Conservation (phyloP, 2,797 vertebrate species). For the Epinephelus awoara region DNA sequence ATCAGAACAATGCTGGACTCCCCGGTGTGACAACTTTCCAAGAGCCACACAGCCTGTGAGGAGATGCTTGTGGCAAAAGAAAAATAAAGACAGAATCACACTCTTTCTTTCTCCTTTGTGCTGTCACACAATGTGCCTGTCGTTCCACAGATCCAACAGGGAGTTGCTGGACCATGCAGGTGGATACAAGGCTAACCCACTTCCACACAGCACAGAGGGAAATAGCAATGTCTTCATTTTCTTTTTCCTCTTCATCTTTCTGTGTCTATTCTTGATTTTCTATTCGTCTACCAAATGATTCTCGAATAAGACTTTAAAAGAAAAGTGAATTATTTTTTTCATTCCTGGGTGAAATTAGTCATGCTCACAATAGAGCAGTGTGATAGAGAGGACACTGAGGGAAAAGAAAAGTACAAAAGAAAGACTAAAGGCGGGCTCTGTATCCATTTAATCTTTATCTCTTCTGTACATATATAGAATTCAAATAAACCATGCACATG, state of each 20-base stretch:
- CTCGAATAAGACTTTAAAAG: constrained; percentile 37
- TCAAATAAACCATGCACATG: constrained; percentile 8
- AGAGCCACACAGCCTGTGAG: constrained; percentile 13
- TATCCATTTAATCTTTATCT: constrained; percentile 48
- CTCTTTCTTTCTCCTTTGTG: constrained; percentile 39
- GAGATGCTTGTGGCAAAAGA: constrained; percentile 11
- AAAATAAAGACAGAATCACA: constrained; percentile 31
- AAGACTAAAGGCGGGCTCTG: constrained; percentile 28
- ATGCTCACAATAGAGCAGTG: constrained; percentile 41
- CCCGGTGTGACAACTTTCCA: constrained; percentile 21
- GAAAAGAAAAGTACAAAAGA: constrained; percentile 46
- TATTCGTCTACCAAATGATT: constrained; percentile 22
- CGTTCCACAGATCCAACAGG: constrained; percentile 27
- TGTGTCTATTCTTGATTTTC: constrained; percentile 18
- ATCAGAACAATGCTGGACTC: constrained; percentile 17
- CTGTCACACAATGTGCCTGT: constrained; percentile 51
- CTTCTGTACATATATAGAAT: constrained; percentile 21
- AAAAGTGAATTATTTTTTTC: constrained; percentile 36
- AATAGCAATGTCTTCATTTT: constrained; percentile 49
- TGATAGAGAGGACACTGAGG: constrained; percentile 45
- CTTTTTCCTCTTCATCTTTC: constrained; percentile 14
- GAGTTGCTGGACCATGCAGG: constrained; percentile 30
- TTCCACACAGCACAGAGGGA: constrained; percentile 34
- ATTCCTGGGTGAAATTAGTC: constrained; percentile 51
- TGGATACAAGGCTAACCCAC: constrained; percentile 42